phyloP scores from a whole-genome alignment of 2,888 invertebrate genomes.

The Trachelus stipa region DNA sequence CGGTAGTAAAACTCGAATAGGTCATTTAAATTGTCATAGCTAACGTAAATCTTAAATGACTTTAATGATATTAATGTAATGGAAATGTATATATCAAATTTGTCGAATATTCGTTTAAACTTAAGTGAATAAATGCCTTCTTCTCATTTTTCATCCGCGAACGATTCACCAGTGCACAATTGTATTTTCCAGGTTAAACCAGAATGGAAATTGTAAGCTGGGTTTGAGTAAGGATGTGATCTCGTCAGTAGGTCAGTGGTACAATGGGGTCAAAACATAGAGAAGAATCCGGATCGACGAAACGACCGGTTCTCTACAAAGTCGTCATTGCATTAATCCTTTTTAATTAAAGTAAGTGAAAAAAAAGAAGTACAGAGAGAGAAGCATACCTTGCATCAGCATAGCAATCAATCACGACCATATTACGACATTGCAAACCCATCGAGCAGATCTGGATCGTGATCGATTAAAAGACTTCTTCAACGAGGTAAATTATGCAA shows the following conservation, averaged over 20 bases:
- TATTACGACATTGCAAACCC: neutral
- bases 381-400: neutral
- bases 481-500: neutral
- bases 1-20: neutral
- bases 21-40: neutral
- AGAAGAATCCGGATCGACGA: neutral
- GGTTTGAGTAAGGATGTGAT: conserved; percentile 13
- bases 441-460: neutral
- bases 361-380: neutral
- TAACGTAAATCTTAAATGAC: neutral
- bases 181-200: neutral
- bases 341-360: neutral
- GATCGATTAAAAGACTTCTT: neutral
- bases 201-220: neutral
- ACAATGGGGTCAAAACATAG: conserved; percentile 28
- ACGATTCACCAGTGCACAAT: neutral
- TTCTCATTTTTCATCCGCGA: neutral
- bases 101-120: neutral
- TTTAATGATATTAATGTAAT: neutral
- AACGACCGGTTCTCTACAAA: neutral
- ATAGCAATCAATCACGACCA: neutral
- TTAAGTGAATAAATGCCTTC: neutral
- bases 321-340: neutral
- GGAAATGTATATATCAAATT: neutral
- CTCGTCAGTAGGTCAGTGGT: conserved; percentile 49